Evolutionary conservation across 37 sponge, comb jelly and placozoan species (phyloP).

Genomic region (Aplysina aerophoba): DNA sequence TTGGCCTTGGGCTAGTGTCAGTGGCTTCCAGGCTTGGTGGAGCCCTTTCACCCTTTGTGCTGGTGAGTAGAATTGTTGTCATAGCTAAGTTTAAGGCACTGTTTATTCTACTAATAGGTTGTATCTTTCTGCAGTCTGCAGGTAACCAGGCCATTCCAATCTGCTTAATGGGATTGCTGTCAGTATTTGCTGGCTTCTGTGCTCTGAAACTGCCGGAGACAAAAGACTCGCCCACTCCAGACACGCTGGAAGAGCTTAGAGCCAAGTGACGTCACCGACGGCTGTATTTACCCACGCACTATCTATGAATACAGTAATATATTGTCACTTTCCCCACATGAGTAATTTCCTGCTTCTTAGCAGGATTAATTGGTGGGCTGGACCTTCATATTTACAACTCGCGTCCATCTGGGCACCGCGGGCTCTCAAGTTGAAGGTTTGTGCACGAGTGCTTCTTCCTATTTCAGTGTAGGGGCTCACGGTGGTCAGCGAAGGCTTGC

Average conservation of each 20-base stretch:
- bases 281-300: no score
- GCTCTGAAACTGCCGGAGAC: conserved; percentile 72
- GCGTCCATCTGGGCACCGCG: not conserved
- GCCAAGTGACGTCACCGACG: not conserved
- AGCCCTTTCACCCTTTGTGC: not conserved
- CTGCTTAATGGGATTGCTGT: conserved; percentile 49
- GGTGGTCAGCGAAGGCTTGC: no score
- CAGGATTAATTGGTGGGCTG: conserved; percentile 10
- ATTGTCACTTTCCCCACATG: not conserved
- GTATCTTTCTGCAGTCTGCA: not conserved
- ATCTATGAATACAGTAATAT: no score
- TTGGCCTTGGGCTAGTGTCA: not conserved
- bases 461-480: no score
- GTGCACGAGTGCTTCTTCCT: no score
- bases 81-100: no score
- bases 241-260: conserved; percentile 51
- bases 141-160: conserved; percentile 3
- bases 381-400: conserved; percentile 17
- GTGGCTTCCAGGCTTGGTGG: conserved; percentile 11
- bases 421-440: not conserved
- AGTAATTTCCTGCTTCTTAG: conserved; percentile 18
- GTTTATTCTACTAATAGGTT: not conserved
- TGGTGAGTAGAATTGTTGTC: conserved; percentile 1
- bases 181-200: conserved; percentile 34
- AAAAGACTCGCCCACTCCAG: conserved; percentile 51